A percentile compares a stretch with the other conserved stretches of the same genome.
Conservation (phyloP, 2,797 vertebrate genomes). For the Gorsachius magnificus region DNA sequence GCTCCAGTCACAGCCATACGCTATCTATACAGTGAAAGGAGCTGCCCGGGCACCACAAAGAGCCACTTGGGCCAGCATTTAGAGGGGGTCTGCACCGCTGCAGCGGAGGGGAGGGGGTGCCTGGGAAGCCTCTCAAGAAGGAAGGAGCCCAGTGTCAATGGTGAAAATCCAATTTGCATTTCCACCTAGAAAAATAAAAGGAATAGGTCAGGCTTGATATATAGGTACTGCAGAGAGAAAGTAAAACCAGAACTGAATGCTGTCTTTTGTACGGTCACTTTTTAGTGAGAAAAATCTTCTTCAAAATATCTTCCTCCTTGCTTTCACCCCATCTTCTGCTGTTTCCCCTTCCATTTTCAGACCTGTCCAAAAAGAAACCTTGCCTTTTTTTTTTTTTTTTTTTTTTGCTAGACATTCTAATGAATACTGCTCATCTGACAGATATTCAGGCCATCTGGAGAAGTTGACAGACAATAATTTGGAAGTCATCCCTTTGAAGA, state of each 20-base stretch:
- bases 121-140: not conserved
- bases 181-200: not conserved
- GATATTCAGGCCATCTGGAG: slow-evolving; percentile 67
- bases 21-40: not conserved
- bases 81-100: not conserved
- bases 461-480: slow-evolving; percentile 67
- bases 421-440: slow-evolving; percentile 49
- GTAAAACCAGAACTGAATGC: not conserved
- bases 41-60: not conserved
- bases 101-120: rapidly evolving
- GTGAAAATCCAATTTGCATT: not conserved
- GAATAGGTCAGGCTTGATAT: not conserved
- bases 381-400: not conserved
- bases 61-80: not conserved
- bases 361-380: slow-evolving; percentile 7
- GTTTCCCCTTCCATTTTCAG: not conserved
- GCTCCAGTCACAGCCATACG: not conserved
- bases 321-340: not conserved
- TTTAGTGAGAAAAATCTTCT: not conserved
- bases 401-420: slow-evolving; percentile 20
- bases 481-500: slow-evolving; percentile 59
- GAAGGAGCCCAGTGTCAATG: not conserved
- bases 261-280: not conserved
- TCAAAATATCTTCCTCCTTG: not conserved
- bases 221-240: not conserved